Base-by-base conservation (phyloP, 2,888 invertebrate genomes). In the Ectobius pallidus region DNA sequence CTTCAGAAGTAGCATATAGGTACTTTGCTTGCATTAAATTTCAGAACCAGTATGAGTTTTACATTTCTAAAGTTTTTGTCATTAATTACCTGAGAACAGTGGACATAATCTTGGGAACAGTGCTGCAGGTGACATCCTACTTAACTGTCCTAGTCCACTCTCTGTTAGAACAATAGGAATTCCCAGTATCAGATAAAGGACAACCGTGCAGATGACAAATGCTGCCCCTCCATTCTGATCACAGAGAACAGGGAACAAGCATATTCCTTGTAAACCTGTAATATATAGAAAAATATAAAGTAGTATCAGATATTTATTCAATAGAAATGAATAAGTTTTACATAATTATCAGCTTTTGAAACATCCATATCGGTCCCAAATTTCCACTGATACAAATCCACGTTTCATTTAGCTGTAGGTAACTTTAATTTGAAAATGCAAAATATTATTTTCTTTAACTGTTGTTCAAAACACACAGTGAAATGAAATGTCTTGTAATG, bases 231-330 rank as follows among this genome's bases (percentile, higher is more conserved):
- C 69, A 52, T 69, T 32, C 34, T 22, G 14, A 20, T 52, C 69
- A 25, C 69, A 69, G 1, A 69, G 25, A 16, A 69, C 55, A 52
- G 69, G 69, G 34, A 69, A 69, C 55, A 69, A 27, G 4, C 69
- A 69, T 11, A 69, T 25, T 22, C 69, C 34, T 2, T 69, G 69
- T 9, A 69, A 25, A 32, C 69, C 69, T 69, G 55, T 9, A 16
- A 55, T 18, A 49, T 2, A 27, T 18, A 7, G 18, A 68, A 16
- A n/a, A 20, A 16, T n/a, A 52, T 52, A n/a, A n/a, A n/a, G n/a
- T n/a, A n/a, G n/a, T n/a, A n/a, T n/a, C n/a, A 11, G 42, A 11
- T 39, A 14, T 11, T 7, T 39, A 39, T 39, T 39, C 7, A 39
- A 39, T 7, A 39, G 14, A 39, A 39, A 39, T 39, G 42, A 39